Percentiles rank a stretch among this genome's conserved stretches.
Conservation (phyloP, 2,888 invertebrate species). For the Alloplasta piceator region DNA sequence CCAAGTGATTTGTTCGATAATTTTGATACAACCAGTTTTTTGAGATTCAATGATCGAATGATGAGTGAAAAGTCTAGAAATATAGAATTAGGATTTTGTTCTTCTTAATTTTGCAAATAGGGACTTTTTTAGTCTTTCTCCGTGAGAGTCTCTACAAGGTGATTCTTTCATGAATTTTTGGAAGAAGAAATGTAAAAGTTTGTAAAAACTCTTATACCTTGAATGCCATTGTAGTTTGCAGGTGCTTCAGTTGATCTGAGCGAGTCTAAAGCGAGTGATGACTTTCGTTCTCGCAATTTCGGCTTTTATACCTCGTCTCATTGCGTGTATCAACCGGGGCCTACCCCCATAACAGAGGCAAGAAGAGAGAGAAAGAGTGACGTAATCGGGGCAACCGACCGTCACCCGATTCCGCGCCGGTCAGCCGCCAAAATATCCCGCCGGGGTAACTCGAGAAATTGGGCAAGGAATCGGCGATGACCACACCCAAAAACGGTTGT, state of each 20-base stretch:
- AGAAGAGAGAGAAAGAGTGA: constrained; percentile 45
- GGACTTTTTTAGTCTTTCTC: too few relatives aligned
- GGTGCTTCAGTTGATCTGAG: constrained; percentile 58
- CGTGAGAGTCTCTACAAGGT: too few relatives aligned
- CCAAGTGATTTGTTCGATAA: too few relatives aligned
- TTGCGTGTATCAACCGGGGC: constrained; percentile 16
- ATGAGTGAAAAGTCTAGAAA: too few relatives aligned
- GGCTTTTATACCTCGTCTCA: constrained; percentile 63
- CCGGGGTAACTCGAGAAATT: constrained; percentile 71
- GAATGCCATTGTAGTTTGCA: constrained; percentile 62
- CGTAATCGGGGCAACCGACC: constrained; percentile 60
- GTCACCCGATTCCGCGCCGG: constrained; percentile 53
- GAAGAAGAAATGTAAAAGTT: constrained; percentile 73
- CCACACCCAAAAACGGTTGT: constrained; percentile 73
- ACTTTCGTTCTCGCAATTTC: constrained; percentile 56
- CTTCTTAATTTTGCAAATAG: too few relatives aligned
- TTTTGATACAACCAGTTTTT: too few relatives aligned
- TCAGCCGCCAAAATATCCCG: constrained; percentile 42
- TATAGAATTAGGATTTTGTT: too few relatives aligned
- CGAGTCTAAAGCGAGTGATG: constrained; percentile 65
- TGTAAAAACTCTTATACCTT: constrained; percentile 53
- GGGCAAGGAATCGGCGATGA: constrained; percentile 76
- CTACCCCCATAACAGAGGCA: constrained; percentile 36
- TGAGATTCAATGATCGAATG: too few relatives aligned
- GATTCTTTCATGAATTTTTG: neutral